phyloP scores from a whole-genome alignment of 2,113 vertebrate genomes.

The Fulmarus glacialis region DNA sequence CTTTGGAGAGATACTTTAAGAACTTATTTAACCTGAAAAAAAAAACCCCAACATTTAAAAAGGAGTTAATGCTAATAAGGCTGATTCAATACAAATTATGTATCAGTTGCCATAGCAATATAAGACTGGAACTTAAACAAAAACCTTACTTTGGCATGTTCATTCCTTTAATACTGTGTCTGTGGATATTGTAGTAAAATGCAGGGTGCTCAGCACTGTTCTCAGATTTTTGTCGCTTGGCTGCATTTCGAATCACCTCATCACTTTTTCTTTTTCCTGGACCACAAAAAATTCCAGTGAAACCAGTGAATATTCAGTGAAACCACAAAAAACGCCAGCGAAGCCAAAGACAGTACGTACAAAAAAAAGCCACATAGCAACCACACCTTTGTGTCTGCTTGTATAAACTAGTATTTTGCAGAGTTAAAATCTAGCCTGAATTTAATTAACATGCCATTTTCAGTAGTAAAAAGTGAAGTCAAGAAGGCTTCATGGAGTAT shows the following conservation, averaged over 20 bases:
- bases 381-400: not conserved
- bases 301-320: not conserved
- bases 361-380: not conserved
- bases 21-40: slow-evolving; percentile 91
- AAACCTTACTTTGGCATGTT: slow-evolving; percentile 95
- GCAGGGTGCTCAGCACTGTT: slow-evolving; percentile 86
- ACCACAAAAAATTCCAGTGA: not conserved
- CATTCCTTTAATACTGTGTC: slow-evolving; percentile 95
- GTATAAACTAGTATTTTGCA: not conserved
- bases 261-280: slow-evolving; percentile 88
- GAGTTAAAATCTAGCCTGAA: not conserved
- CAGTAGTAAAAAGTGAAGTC: not conserved
- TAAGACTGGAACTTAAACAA: not conserved
- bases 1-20: slow-evolving; percentile 88
- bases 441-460: not conserved
- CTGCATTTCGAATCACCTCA: slow-evolving; percentile 70
- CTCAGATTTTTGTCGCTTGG: slow-evolving; percentile 86
- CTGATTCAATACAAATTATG: not conserved
- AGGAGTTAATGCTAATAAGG: not conserved
- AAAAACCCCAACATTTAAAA: not conserved
- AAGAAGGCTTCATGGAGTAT: not conserved
- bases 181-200: slow-evolving; percentile 97
- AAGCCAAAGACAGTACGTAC: not conserved
- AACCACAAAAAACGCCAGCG: not conserved
- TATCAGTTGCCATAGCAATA: not conserved